Evolutionary conservation across 1,140 invertebrate species (phyloP).

Genomic region (Lepidotrigona ventralis): DNA sequence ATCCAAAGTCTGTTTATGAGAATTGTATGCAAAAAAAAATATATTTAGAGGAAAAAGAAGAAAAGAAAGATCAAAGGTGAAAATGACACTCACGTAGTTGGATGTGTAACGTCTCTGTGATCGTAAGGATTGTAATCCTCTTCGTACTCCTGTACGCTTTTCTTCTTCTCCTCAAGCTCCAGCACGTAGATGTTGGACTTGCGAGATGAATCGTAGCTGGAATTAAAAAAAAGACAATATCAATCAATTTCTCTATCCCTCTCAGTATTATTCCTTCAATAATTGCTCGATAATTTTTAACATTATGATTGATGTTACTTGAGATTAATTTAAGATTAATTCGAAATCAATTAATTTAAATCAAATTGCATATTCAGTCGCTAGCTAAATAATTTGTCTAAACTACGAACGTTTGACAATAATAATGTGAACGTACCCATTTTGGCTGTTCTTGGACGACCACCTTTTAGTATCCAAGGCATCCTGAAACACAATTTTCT

Average conservation of each 20-base stretch:
- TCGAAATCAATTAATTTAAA: not conserved
- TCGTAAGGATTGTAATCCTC: constrained; percentile 84
- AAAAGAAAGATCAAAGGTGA: too few species aligned
- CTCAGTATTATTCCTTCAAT: too few species aligned
- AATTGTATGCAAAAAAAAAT: too few species aligned
- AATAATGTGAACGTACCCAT: constrained; percentile 20
- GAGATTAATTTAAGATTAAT: too few species aligned
- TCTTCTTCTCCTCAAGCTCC: constrained; percentile 79
- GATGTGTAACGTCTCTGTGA: constrained; percentile 85
- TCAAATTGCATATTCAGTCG: too few species aligned
- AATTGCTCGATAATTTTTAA: too few species aligned
- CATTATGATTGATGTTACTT: too few species aligned
- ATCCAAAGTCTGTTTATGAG: too few species aligned
- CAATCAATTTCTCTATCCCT: too few species aligned
- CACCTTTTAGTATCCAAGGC: constrained; percentile 61
- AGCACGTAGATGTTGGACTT: constrained; percentile 70
- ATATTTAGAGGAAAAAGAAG: not conserved
- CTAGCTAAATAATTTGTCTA: too few species aligned
- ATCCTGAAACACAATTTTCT: constrained; percentile 61
- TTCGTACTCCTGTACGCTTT: constrained; percentile 73
- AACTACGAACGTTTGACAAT: not conserved
- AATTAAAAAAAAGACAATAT: not conserved
- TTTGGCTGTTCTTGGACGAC: constrained; percentile 38
- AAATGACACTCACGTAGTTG: constrained; percentile 83
- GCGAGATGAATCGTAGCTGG: constrained; percentile 65